Conservation (phyloP, 1,140 invertebrate genomes). For the Hyles vespertilio region DNA sequence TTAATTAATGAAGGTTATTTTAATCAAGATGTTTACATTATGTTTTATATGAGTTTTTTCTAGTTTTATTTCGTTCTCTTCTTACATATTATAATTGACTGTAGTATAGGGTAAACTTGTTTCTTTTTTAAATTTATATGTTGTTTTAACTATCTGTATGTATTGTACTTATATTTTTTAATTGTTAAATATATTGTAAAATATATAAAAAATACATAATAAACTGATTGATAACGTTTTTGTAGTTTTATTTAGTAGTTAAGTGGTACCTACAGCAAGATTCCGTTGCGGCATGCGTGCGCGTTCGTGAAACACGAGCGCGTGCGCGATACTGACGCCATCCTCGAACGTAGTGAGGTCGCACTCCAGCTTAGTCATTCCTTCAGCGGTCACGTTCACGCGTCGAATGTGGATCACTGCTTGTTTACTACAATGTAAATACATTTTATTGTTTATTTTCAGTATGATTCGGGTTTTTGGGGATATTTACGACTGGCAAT, state of each 20-base stretch:
- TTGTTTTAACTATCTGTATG: too few relatives aligned
- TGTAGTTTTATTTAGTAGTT: neutral
- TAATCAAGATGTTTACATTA: too few relatives aligned
- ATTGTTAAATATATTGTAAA: neutral
- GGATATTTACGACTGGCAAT: too few relatives aligned
- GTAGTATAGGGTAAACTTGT: too few relatives aligned
- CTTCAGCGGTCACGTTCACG: slow-evolving; percentile 22
- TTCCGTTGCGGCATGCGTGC: slow-evolving; percentile 36
- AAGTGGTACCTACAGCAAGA: slow-evolving; percentile 29
- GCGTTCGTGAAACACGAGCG: slow-evolving; percentile 56
- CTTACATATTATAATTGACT: too few relatives aligned
- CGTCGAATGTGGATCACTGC: slow-evolving; percentile 43
- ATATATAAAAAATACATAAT: slow-evolving; percentile 11
- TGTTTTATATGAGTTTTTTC: too few relatives aligned
- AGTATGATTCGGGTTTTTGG: too few relatives aligned
- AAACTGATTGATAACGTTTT: slow-evolving; percentile 4
- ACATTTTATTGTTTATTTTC: neutral
- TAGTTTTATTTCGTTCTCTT: too few relatives aligned
- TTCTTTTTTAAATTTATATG: too few relatives aligned
- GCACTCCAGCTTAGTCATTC: slow-evolving; percentile 33
- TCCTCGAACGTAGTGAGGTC: slow-evolving; percentile 52
- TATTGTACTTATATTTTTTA: too few relatives aligned
- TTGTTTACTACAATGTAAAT: slow-evolving; percentile 38
- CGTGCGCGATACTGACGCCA: slow-evolving; percentile 54
- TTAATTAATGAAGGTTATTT: too few relatives aligned